phyloP scores from a whole-genome alignment of 2,797 vertebrate species.

The Echeneis naucrates region DNA sequence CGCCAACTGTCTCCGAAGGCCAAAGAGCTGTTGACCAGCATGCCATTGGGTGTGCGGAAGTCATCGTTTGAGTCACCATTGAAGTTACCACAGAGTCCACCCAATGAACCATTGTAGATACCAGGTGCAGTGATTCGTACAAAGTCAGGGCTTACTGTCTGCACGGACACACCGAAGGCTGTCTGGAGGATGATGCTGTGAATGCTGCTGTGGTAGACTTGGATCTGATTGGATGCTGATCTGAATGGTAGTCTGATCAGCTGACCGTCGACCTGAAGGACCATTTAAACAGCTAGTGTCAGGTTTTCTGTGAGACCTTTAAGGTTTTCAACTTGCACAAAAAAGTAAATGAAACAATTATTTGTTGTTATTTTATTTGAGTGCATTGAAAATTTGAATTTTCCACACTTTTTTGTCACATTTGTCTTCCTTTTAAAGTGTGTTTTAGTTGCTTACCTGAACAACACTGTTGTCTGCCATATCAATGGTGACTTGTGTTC shows the following conservation, averaged over 20 bases:
- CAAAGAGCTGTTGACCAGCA: constrained; percentile 35
- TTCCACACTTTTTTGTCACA: no score
- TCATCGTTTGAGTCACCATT: constrained; percentile 69
- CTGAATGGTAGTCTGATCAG: constrained; percentile 65
- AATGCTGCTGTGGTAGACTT: constrained; percentile 70
- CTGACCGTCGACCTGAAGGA: constrained; percentile 72
- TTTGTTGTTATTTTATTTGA: no score
- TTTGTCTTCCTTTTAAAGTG: background rate
- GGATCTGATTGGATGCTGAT: constrained; percentile 31
- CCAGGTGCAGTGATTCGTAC: constrained; percentile 68
- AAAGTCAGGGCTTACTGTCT: constrained; percentile 73
- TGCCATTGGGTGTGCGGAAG: constrained; percentile 58
- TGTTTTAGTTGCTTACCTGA: constrained; percentile 52
- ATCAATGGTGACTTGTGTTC: constrained; percentile 59
- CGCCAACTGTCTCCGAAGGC: constrained; percentile 77
- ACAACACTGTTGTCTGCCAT: constrained; percentile 54
- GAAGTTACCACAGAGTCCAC: constrained; percentile 79
- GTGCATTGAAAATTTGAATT: no score
- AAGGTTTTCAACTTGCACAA: background rate
- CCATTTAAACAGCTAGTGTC: background rate
- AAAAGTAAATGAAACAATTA: no score
- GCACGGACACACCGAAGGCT: constrained; percentile 72
- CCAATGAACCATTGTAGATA: constrained; percentile 66
- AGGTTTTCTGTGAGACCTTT: background rate
- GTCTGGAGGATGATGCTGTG: constrained; percentile 71